Base-by-base conservation (phyloP, 1,140 invertebrate genomes). In the Neotoxoptera formosana region DNA sequence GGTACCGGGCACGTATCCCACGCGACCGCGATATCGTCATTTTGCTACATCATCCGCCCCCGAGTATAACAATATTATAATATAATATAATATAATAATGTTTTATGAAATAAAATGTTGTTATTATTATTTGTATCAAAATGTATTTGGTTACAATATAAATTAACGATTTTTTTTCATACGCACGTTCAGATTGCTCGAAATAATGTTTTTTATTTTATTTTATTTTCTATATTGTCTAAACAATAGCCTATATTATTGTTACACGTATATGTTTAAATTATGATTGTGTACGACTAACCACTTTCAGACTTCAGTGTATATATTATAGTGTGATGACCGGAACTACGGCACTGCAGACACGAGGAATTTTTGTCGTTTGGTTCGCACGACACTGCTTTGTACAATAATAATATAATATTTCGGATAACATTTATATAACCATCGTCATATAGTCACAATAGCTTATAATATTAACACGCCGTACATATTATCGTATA, bases 331-430 rank as follows among this genome's bases (percentile, higher is more conserved):
- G 48, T 17, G 67, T 21, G 90, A 47, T 48, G 60, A 86, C 91
- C 67, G 91, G 91, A 93, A 93, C 91, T 86, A 86, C 48, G 91
- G 91, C 34, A 41, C 47, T 51, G 45, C 23, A 51, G 48, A 56
- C 91, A 84, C 17, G 0, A 93, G 91, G 91, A 53, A 93, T 93
- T 93, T 56, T 83, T 51, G 76, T 93, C 76, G 81, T 83, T 84
- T 41, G 47, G 67, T 81, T 93, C 91, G 76, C 81, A 83, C 90
- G 89, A 90, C 89, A 90, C 90, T 51, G 47, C 45, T 83, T 48
- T 36, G 34, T 81, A 94, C 36, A 87, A 94, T 94, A 87, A 94
- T 94, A 60, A 41, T 89, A 87, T 92, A 83, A 30, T 81, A 48
- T 51, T 76, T 83, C 9, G n/a, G 47, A 76, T 51, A 51, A 56